Conservation (phyloP, 2,797 vertebrate species). For the Harpagifer antarcticus region DNA sequence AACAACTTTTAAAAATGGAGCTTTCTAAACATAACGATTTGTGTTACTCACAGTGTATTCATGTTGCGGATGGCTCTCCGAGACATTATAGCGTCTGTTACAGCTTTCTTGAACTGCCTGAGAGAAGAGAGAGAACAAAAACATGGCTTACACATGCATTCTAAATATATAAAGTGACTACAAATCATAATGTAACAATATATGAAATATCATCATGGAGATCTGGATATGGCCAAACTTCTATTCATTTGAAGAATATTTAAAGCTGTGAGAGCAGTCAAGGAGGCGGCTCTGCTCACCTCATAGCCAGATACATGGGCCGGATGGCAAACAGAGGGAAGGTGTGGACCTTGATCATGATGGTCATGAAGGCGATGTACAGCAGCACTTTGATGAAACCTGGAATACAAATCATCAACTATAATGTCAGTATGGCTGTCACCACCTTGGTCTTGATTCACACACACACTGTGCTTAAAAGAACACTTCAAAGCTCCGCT, state of each 20-base stretch:
- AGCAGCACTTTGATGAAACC: conserved; percentile 97
- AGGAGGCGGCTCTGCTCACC: conserved; percentile 81
- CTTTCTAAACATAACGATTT: too few species aligned
- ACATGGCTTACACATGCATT: neutral
- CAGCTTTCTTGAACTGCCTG: conserved; percentile 98
- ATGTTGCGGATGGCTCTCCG: conserved; percentile 97
- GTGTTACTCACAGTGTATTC: conserved; percentile 94
- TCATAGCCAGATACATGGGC: conserved; percentile 99
- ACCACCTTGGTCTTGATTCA: neutral
- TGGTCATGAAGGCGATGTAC: conserved; percentile 99
- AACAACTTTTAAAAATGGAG: too few species aligned
- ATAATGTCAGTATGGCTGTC: neutral
- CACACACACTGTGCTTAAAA: neutral
- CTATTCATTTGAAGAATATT: neutral
- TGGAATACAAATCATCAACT: conserved; percentile 56
- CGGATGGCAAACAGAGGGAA: conserved; percentile 98
- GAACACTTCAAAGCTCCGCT: too few species aligned
- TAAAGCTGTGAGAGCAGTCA: too few species aligned
- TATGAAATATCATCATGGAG: neutral
- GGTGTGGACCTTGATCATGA: conserved; percentile 99
- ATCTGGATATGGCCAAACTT: neutral
- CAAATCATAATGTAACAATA: neutral
- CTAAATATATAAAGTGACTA: neutral
- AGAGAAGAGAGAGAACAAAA: neutral
- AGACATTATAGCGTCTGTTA: conserved; percentile 98